Evolutionary conservation across 2,797 vertebrate genomes (phyloP).

Genomic region (Enteromius afrohamiltoni): DNA sequence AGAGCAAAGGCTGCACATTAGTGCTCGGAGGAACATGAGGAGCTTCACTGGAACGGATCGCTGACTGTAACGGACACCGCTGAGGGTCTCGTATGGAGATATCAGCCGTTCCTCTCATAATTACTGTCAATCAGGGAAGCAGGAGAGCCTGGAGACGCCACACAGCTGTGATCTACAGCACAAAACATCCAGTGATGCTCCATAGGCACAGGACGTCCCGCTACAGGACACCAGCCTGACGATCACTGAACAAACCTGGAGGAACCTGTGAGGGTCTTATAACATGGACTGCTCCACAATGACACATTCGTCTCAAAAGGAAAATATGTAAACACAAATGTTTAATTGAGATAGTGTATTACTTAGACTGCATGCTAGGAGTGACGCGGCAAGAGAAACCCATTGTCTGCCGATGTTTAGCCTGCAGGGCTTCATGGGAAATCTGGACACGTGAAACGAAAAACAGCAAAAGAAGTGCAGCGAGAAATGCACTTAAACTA

Average conservation of each 20-base stretch:
- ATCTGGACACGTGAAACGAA: not conserved
- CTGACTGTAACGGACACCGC: slow-evolving; percentile 34
- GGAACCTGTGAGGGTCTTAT: not conserved
- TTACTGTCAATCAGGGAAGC: slow-evolving; percentile 52
- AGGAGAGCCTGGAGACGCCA: slow-evolving; percentile 29
- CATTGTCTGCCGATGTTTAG: not conserved
- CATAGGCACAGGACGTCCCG: slow-evolving; percentile 43
- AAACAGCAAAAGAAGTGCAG: too few relatives aligned
- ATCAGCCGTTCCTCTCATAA: slow-evolving; percentile 37
- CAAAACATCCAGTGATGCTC: slow-evolving; percentile 42
- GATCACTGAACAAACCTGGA: not conserved
- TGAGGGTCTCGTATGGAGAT: slow-evolving; percentile 44
- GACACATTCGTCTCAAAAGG: not conserved
- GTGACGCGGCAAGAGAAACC: not conserved
- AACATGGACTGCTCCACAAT: not conserved
- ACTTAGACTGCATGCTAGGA: not conserved
- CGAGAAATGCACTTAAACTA: not conserved
- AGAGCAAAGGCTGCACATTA: not conserved
- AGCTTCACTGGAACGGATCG: not conserved
- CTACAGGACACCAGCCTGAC: not conserved
- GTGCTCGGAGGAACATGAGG: not conserved
- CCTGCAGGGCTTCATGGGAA: not conserved
- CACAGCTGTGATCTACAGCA: slow-evolving; percentile 51
- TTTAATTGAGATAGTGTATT: not conserved
- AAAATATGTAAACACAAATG: too few relatives aligned